phyloP scores from a whole-genome alignment of 1,140 invertebrate species.

The Drosophila tropicalis region DNA sequence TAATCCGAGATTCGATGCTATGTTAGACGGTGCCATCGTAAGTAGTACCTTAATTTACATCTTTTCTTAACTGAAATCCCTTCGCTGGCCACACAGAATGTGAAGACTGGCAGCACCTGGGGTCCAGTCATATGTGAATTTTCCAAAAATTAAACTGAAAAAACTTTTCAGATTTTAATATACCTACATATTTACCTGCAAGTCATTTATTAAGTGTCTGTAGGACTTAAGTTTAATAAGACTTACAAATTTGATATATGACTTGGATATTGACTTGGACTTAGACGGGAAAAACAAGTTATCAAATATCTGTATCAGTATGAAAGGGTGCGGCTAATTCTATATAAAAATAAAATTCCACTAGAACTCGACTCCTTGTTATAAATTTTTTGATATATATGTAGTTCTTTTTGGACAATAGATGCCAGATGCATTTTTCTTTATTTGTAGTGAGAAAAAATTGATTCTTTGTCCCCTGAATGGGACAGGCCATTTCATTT shows the following conservation, averaged over 20 bases:
- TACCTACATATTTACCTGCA: no score
- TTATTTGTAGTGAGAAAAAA: slow-evolving; percentile 19
- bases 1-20: slow-evolving; percentile 49
- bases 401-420: neutral
- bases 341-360: no score
- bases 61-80: neutral
- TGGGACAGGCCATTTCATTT: slow-evolving; percentile 64
- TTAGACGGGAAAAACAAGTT: no score
- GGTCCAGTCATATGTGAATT: slow-evolving; percentile 41
- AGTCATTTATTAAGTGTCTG: slow-evolving; percentile 39
- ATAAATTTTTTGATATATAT: no score
- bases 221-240: slow-evolving; percentile 46
- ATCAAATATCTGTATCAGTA: no score
- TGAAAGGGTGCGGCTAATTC: no score
- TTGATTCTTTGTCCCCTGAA: slow-evolving; percentile 13
- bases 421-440: slow-evolving; percentile 5
- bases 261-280: no score
- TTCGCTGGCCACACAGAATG: slow-evolving; percentile 58
- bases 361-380: no score
- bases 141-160: slow-evolving; percentile 8
- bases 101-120: slow-evolving; percentile 61
- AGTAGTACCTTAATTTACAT: slow-evolving; percentile 13
- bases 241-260: no score
- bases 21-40: slow-evolving; percentile 66
- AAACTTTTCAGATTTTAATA: slow-evolving; percentile 3